Evolutionary conservation across 1,140 invertebrate species (phyloP).

Genomic region (Rhagoletis pomonella): DNA sequence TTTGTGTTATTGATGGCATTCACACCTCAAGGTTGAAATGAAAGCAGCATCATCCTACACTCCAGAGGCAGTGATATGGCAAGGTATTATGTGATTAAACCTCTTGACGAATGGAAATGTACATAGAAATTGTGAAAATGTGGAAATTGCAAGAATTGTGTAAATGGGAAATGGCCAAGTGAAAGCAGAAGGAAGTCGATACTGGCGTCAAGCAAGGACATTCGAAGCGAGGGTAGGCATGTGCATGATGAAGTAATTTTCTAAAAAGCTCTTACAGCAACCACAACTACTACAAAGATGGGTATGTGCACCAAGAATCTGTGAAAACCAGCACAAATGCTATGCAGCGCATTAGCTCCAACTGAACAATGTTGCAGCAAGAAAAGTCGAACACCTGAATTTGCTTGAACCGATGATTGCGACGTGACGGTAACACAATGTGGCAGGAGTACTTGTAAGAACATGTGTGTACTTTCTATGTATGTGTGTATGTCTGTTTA

Average conservation of each 20-base stretch:
- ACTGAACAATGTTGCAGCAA: slow-evolving; percentile 23
- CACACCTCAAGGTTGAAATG: slow-evolving; percentile 48
- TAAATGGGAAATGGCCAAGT: slow-evolving; percentile 18
- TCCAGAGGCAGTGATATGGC: slow-evolving; percentile 39
- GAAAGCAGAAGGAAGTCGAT: background rate
- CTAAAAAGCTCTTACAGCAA: slow-evolving; percentile 38
- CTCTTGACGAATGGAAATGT: slow-evolving; percentile 43
- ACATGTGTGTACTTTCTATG: background rate
- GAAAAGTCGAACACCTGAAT: slow-evolving; percentile 1
- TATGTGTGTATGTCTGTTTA: no score
- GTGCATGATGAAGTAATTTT: slow-evolving; percentile 32
- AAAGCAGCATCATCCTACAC: slow-evolving; percentile 16
- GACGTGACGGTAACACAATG: slow-evolving; percentile 16
- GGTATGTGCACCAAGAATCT: background rate
- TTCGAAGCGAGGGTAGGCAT: background rate
- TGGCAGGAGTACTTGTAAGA: background rate
- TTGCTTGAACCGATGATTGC: slow-evolving; percentile 5
- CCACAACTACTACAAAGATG: background rate
- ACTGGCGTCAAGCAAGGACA: background rate
- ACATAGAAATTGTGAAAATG: slow-evolving; percentile 41
- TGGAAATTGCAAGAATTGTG: slow-evolving; percentile 9
- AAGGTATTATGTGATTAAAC: slow-evolving; percentile 51
- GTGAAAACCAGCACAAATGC: background rate
- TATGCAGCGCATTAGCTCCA: background rate
- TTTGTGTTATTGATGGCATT: slow-evolving; percentile 48